A percentile compares a stretch with the other conserved stretches of the same genome.
These are phyloP conservation scores for Pygoscelis adeliae DNA, from an alignment of 2,113 vertebrate species.

Conservation along the genomic window DNA sequence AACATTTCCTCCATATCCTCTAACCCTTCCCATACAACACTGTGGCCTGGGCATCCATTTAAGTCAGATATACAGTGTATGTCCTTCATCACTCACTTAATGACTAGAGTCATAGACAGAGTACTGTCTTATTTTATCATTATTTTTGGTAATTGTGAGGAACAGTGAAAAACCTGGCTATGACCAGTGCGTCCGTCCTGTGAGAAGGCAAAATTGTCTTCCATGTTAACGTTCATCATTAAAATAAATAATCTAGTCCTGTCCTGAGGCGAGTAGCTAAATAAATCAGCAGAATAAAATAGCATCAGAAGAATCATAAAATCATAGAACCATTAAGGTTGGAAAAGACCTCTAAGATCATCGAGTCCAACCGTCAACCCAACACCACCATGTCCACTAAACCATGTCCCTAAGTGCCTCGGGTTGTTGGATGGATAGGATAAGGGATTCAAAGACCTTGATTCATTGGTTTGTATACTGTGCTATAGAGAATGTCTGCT, in stretches of 20 bases:
- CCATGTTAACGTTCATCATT: neutral
- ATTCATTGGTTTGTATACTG: neutral
- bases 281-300: neutral
- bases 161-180: neutral
- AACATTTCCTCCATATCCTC: neutral
- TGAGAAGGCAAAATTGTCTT: neutral
- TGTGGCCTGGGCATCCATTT: neutral
- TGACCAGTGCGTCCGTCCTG: neutral
- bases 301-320: neutral
- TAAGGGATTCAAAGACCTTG: neutral
- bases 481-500: neutral
- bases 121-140: neutral
- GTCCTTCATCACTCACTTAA: neutral
- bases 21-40: neutral
- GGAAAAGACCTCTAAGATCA: too few relatives aligned
- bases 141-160: neutral
- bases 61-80: neutral
- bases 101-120: neutral
- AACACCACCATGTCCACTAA: too few relatives aligned
- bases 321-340: too few relatives aligned
- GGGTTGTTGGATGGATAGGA: neutral
- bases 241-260: neutral
- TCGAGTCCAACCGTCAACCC: too few relatives aligned
- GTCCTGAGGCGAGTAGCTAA: neutral
- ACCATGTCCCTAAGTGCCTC: too few relatives aligned